Evolutionary conservation across 1,140 invertebrate species (phyloP).

Genomic region (Anastrepha ludens): DNA sequence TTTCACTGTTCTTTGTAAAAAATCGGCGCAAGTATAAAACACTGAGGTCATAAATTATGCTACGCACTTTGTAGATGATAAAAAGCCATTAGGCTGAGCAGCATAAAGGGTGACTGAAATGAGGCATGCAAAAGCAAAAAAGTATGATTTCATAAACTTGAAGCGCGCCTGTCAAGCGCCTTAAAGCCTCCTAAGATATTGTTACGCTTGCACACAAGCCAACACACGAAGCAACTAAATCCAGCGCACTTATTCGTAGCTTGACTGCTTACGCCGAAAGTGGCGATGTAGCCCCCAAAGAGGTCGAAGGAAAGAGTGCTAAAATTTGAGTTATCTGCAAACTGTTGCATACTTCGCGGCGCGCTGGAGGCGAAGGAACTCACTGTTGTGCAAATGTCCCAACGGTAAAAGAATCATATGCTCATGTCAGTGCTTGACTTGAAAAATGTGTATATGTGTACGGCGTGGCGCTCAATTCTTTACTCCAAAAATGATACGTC

Average conservation of each 20-base stretch:
- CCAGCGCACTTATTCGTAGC: too few relatives aligned
- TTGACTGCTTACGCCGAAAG: too few relatives aligned
- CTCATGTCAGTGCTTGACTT: neutral
- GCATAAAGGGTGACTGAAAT: neutral
- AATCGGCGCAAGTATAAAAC: neutral
- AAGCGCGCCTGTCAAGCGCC: neutral
- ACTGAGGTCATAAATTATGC: neutral
- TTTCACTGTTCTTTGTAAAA: neutral
- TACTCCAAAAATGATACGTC: conserved; percentile 1
- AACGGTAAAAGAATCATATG: neutral
- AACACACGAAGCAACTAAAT: too few relatives aligned
- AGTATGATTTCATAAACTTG: neutral
- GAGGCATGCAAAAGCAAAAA: neutral
- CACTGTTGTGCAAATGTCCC: too few relatives aligned
- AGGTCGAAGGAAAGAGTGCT: neutral
- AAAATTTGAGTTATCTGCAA: neutral
- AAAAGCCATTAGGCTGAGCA: conserved; percentile 17
- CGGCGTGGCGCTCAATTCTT: neutral
- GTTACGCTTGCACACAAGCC: neutral
- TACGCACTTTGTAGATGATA: neutral
- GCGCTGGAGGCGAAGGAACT: neutral
- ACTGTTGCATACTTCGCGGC: conserved; percentile 23
- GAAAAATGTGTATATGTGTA: neutral
- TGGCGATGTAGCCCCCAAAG: too few relatives aligned
- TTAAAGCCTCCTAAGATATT: neutral